Base-by-base conservation (phyloP, 1,140 invertebrate species). In the Drosophila funebris region DNA sequence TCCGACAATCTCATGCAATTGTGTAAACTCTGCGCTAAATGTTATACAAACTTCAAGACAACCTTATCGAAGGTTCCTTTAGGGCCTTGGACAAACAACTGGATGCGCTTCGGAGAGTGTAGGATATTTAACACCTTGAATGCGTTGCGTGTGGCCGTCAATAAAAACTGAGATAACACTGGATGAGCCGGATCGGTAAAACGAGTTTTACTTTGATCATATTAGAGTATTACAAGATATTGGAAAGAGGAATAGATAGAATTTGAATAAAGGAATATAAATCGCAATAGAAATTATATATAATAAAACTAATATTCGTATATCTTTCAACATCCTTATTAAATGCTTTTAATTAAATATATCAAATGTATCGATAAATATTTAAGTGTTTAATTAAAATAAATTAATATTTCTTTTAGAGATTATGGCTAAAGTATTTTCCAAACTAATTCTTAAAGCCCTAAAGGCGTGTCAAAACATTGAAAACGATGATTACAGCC, bases 101-200 rank as follows among this genome's bases (percentile, higher is more conserved):
- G 29, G 7, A 11, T 33, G 1, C 22, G 22, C 4, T 27, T 27
- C 46, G 48, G 33, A 56, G 41, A 64, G 63, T 37, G 43, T 50
- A 46, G 68, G 61, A 63, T 61, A 69, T 68, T 85, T 87, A 81
- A 81, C 82, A 78, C 81, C 81, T 85, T 58, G 61, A 33, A 27
- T 63, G 11, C 73, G 16, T 18, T 41, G 77, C 64, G 82, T 74
- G 82, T 76, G 81, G 81, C 52, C 76, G 31, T 63, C 61, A 50
- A 31, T 39, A 36, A 60, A 73, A 43, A 27, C 16, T 13, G 22
- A 61, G 70, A 61, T 37, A 29, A 39, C 20, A 48, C 36, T 24
- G 8, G 4, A 60, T 16, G 33, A 61, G 27, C 13, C 22, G 4
- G 4, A 27, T 41, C 27, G 27, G 9, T 24, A 29, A 67, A 14